These are phyloP conservation scores for Argyrosomus japonicus DNA, from an alignment of 2,113 vertebrate species.

Conservation along the genomic window DNA sequence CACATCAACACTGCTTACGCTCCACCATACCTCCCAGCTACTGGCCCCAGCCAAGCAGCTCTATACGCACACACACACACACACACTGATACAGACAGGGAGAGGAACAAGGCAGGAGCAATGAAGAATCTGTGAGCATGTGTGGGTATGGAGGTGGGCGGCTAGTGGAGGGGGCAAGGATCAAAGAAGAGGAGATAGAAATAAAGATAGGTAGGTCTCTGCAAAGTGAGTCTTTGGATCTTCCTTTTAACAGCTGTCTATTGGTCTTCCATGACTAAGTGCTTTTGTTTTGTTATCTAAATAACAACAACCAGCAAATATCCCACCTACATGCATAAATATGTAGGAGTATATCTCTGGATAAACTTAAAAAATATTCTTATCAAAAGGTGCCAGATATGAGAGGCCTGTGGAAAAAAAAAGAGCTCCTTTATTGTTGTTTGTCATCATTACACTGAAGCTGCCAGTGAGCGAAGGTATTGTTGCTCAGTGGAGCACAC, in stretches of 20 bases:
- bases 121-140: slow-evolving; percentile 20
- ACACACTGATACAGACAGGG: slow-evolving; percentile 48
- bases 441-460: slow-evolving; percentile 76
- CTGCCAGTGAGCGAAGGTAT: slow-evolving; percentile 82
- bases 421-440: slow-evolving; percentile 77
- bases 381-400: slow-evolving; percentile 78
- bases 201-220: slow-evolving; percentile 42
- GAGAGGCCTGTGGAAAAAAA: slow-evolving; percentile 58
- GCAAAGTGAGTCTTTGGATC: slow-evolving; percentile 2
- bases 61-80: slow-evolving; percentile 25
- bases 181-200: slow-evolving; percentile 27
- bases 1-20: slow-evolving; percentile 83
- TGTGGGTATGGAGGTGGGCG: not conserved
- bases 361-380: slow-evolving; percentile 66
- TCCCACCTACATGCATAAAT: no score
- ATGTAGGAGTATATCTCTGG: slow-evolving; percentile 27
- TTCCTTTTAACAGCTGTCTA: slow-evolving; percentile 10
- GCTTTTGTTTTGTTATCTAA: not conserved
- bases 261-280: slow-evolving; percentile 1
- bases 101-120: slow-evolving; percentile 42
- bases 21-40: slow-evolving; percentile 81
- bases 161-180: not conserved
- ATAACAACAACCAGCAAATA: slow-evolving; percentile 8
- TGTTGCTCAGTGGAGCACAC: slow-evolving; percentile 85
- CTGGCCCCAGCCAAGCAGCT: slow-evolving; percentile 63